Conservation (phyloP, 1,140 invertebrate genomes). For the Papilio polytes region DNA sequence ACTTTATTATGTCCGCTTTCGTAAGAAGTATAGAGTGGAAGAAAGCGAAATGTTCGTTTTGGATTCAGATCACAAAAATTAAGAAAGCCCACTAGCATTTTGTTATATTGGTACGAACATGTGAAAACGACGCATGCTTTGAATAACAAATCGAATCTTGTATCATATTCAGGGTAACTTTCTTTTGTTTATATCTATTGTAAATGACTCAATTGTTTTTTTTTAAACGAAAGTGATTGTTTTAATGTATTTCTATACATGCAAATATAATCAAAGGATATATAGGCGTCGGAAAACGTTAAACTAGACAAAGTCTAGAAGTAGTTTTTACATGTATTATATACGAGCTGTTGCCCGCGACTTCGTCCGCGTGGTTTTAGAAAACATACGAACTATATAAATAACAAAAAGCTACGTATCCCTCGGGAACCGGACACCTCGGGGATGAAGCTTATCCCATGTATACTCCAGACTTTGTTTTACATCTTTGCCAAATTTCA, state of each 20-base stretch:
- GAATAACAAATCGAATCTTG: conserved; percentile 37
- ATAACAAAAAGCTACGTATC: too few species aligned
- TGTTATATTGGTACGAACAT: conserved; percentile 39
- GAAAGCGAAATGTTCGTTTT: conserved; percentile 41
- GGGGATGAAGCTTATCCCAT: too few species aligned
- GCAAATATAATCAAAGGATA: neutral
- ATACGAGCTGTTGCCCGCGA: too few species aligned
- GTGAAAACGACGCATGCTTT: conserved; percentile 51
- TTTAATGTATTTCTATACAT: neutral
- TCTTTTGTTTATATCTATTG: conserved; percentile 33
- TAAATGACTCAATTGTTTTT: conserved; percentile 26
- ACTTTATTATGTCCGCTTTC: conserved; percentile 50
- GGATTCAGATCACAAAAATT: conserved; percentile 54
- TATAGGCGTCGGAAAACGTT: too few species aligned
- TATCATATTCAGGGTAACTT: conserved; percentile 33
- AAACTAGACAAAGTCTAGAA: too few species aligned
- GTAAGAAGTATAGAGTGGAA: conserved; percentile 45
- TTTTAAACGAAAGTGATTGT: conserved; percentile 11
- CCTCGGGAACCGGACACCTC: too few species aligned
- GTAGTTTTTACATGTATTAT: too few species aligned
- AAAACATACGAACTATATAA: too few species aligned
- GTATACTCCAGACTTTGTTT: too few species aligned
- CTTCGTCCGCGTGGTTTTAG: too few species aligned
- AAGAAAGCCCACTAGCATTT: conserved; percentile 50
- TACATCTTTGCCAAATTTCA: too few species aligned